A percentile compares a stretch with the other conserved stretches of the same genome.
These are phyloP conservation scores for Hesperia comma DNA, from an alignment of 2,888 invertebrate genomes.

Conservation along the genomic window DNA sequence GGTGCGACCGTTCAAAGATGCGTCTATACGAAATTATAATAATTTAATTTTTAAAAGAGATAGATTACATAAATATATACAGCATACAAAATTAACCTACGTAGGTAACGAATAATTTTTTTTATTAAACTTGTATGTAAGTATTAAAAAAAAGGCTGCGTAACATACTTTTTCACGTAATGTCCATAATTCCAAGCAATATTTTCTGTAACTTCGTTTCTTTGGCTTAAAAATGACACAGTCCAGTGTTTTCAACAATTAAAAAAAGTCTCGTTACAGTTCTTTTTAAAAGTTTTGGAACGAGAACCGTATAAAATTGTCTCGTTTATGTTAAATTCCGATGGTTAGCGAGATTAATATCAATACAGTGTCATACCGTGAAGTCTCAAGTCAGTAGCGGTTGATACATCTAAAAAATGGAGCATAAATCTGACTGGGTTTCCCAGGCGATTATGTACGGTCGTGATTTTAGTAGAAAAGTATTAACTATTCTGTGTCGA, in stretches of 20 bases:
- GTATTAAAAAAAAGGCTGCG: no score
- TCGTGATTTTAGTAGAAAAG: constrained; percentile 48
- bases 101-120: no score
- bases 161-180: no score
- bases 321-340: constrained; percentile 26
- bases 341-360: constrained; percentile 45
- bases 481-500: constrained; percentile 37
- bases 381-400: constrained; percentile 48
- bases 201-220: no score
- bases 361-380: constrained; percentile 41
- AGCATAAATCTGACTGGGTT: constrained; percentile 52
- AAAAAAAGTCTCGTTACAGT: constrained; percentile 35
- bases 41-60: no score
- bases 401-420: constrained; percentile 53
- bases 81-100: no score
- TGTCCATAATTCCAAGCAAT: no score
- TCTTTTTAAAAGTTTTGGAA: constrained; percentile 34
- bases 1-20: no score
- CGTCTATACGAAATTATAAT: no score
- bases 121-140: no score
- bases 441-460: constrained; percentile 55
- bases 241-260: neutral
- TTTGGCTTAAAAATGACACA: neutral
- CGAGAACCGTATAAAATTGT: constrained; percentile 5
- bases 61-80: no score